These are phyloP conservation scores for Pteruthius melanotis DNA, from an alignment of 2,113 vertebrate genomes.

Conservation along the genomic window DNA sequence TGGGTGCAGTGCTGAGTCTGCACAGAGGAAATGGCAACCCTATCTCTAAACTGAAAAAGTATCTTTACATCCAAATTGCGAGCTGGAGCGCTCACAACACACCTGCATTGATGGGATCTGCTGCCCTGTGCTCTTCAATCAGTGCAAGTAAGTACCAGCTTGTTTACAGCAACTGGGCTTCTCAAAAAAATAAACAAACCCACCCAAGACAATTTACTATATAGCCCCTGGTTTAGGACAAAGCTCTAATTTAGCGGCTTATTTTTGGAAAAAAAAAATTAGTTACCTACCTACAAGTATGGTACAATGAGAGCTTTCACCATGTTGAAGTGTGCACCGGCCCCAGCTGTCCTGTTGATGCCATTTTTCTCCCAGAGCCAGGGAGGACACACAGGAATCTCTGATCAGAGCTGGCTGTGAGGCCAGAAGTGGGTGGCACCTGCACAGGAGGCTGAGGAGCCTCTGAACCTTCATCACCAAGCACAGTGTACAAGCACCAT, in stretches of 20 bases:
- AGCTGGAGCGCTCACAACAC: background rate
- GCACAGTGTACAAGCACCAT: accelerated
- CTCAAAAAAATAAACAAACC: background rate
- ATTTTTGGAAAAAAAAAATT: background rate
- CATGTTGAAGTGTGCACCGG: background rate
- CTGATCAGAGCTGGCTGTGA: background rate
- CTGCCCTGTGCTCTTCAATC: background rate
- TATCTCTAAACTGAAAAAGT: background rate
- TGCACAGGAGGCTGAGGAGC: background rate
- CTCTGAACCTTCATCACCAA: background rate
- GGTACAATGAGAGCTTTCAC: background rate
- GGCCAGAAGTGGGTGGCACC: background rate
- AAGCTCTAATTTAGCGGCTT: background rate
- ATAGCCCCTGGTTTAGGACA: background rate
- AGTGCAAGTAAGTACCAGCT: background rate
- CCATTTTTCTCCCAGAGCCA: background rate
- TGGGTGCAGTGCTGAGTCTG: background rate
- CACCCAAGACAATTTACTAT: background rate
- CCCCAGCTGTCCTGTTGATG: background rate
- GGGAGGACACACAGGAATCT: background rate
- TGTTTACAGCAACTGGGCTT: background rate
- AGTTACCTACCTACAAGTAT: background rate
- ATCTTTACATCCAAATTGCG: background rate
- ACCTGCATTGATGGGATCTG: accelerated
- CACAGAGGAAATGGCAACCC: background rate